phyloP scores from a whole-genome alignment of 2,797 vertebrate species.

The Cynopterus sphinx region DNA sequence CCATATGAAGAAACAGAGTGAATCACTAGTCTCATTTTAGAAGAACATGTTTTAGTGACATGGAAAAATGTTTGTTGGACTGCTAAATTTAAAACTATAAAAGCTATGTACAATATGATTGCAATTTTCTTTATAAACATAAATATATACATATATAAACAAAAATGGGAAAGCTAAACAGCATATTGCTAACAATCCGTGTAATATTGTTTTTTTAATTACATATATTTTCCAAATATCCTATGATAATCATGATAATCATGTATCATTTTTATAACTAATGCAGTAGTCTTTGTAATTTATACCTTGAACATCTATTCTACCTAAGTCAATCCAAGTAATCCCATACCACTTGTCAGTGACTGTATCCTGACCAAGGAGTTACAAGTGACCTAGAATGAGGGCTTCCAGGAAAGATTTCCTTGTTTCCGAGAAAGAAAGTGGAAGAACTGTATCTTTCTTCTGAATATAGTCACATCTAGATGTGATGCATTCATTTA shows the following conservation, averaged over 20 bases:
- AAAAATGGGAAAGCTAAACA: constrained; percentile 9
- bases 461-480: not conserved
- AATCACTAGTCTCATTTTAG: constrained; percentile 6
- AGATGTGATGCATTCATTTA: not conserved
- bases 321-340: not conserved
- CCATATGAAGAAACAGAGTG: not conserved
- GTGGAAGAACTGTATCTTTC: not conserved
- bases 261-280: not conserved
- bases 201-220: not conserved
- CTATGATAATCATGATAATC: constrained; percentile 17
- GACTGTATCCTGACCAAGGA: not conserved
- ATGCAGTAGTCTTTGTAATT: not conserved
- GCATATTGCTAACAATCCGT: not conserved
- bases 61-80: not conserved
- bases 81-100: not conserved
- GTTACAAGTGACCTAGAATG: not conserved
- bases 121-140: not conserved
- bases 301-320: not conserved
- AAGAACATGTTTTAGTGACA: not conserved
- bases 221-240: constrained; percentile 5
- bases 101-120: not conserved
- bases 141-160: not conserved
- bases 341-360: not conserved
- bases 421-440: not conserved
- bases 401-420: not conserved